phyloP scores from a whole-genome alignment of 2,113 vertebrate species.

The Gobiocypris rarus region DNA sequence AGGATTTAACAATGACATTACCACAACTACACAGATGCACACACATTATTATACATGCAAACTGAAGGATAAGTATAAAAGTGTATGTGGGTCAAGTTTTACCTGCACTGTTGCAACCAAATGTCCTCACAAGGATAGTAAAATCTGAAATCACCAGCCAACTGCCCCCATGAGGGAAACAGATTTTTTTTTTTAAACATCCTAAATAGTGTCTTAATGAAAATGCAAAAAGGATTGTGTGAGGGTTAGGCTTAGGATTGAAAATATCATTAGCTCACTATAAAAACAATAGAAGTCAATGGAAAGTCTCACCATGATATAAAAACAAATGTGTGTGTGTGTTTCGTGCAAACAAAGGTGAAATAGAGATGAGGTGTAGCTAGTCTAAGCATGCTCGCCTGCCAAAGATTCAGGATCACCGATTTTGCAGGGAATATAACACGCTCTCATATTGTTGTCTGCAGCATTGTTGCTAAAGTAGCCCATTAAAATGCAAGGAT shows the following conservation, averaged over 20 bases:
- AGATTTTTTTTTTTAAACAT: too few species aligned
- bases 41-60: slow-evolving; percentile 63
- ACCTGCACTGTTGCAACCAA: background rate
- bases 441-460: slow-evolving; percentile 74
- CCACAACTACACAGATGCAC: slow-evolving; percentile 62
- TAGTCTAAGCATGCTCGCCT: slow-evolving; percentile 50
- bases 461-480: slow-evolving; percentile 77
- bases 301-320: background rate
- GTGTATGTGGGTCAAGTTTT: slow-evolving; percentile 1
- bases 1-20: slow-evolving; percentile 72
- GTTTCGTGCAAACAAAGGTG: slow-evolving; percentile 36
- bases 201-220: background rate
- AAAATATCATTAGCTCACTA: background rate
- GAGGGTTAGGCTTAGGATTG: slow-evolving; percentile 3
- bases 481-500: slow-evolving; percentile 81
- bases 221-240: background rate
- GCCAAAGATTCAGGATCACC: slow-evolving; percentile 71
- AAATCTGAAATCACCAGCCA: background rate
- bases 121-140: background rate
- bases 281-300: background rate
- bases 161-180: background rate
- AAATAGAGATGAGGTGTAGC: slow-evolving; percentile 45
- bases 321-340: slow-evolving; percentile 22
- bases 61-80: slow-evolving; percentile 42
- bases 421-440: slow-evolving; percentile 69